Conservation (phyloP, 2,113 vertebrate genomes). For the Ctenodactylus gundi region DNA sequence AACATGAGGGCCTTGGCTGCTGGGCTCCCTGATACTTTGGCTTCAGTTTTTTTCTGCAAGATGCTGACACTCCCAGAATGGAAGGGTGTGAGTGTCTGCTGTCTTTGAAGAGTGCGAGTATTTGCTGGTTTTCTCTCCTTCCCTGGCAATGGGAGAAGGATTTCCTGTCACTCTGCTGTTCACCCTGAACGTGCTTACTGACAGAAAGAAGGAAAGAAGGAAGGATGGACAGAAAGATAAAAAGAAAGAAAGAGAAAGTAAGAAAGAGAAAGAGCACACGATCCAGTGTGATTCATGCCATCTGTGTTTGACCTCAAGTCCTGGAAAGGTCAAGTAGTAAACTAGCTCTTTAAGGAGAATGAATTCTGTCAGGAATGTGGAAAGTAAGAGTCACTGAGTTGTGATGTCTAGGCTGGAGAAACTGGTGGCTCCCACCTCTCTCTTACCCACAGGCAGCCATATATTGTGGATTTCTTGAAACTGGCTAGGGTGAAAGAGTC, state of each 20-base stretch:
- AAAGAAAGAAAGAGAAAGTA: too few species aligned
- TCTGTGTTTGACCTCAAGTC: neutral
- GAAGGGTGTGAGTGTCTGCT: neutral
- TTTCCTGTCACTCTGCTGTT: neutral
- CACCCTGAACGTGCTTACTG: neutral
- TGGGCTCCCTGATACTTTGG: neutral
- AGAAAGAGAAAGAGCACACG: too few species aligned
- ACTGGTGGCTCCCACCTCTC: neutral
- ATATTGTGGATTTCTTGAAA: neutral
- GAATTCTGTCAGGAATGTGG: neutral
- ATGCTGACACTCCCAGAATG: neutral
- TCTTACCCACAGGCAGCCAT: neutral
- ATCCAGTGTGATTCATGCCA: neutral
- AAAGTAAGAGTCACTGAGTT: neutral
- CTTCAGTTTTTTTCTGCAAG: neutral
- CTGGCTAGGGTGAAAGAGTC: neutral
- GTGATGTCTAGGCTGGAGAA: neutral
- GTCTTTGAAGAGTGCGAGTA: neutral
- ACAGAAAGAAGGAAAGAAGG: neutral
- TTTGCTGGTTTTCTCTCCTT: neutral
- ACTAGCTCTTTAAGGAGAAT: neutral
- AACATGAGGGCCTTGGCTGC: neutral
- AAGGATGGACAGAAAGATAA: too few species aligned
- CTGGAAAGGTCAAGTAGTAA: neutral
- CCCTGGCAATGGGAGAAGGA: neutral